These are phyloP conservation scores for Solea solea DNA, from an alignment of 2,113 vertebrate species.

Conservation along the genomic window DNA sequence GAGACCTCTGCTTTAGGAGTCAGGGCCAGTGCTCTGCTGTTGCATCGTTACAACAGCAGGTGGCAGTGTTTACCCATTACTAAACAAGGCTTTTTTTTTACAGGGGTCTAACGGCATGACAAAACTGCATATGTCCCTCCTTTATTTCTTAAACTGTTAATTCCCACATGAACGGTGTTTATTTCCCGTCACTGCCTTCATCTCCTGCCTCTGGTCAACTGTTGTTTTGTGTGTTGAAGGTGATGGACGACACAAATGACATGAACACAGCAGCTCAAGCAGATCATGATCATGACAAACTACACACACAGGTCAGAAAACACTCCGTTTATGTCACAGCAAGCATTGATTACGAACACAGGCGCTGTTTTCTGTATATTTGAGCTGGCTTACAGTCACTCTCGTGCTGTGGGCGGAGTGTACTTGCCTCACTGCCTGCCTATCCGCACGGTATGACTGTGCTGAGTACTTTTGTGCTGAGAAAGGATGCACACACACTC, in stretches of 20 bases:
- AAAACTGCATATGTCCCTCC: neutral
- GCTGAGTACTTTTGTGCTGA: constrained; percentile 5
- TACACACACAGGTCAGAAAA: neutral
- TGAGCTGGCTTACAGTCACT: neutral
- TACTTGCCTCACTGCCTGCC: neutral
- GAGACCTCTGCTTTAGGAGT: neutral
- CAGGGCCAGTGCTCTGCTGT: neutral
- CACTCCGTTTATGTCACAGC: neutral
- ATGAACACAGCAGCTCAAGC: neutral
- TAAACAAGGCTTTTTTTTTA: neutral
- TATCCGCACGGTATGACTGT: neutral
- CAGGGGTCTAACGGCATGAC: neutral
- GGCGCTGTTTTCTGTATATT: neutral
- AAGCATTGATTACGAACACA: neutral
- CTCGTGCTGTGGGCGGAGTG: constrained; percentile 12
- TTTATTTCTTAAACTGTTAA: neutral
- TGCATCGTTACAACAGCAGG: constrained; percentile 35
- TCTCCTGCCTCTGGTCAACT: neutral
- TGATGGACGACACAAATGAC: neutral
- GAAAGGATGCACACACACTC: constrained; percentile 5
- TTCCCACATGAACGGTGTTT: too few relatives aligned
- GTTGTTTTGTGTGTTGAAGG: neutral
- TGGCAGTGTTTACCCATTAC: constrained; percentile 22
- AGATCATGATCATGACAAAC: neutral
- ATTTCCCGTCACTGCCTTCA: neutral